Evolutionary conservation across 1,140 invertebrate species (phyloP), one percentile per base, ranked within the genome.

Genomic region (Drosophila sp.): DNA sequence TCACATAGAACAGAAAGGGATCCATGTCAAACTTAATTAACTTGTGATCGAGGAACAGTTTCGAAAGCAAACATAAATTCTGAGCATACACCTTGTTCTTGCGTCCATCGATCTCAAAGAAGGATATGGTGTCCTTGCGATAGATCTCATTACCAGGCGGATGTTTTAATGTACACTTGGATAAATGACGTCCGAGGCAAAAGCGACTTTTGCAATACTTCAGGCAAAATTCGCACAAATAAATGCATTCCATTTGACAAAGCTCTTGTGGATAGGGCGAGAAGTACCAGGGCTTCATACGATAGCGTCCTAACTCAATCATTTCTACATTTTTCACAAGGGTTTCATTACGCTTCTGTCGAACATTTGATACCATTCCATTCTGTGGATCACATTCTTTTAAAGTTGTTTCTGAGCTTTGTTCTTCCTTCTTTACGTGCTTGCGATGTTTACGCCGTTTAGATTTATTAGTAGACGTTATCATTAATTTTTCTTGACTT

Each of bases 211-310:
- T 93, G 97, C 98, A 99, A 91, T 99, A 99, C 91, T 98, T 99
- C 1, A 99, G 92, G 91, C 98, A 99, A 92, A 97, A 99, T 94
- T 99, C 98, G 93, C 98, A 99, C 43, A 99, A 96, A 95, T 97
- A 99, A 9, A 99, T 93, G 92, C 98, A 98, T 1, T 96, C 94
- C 77, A 97, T 96, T 93, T 97, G 97, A 0, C 97, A 97, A 93
- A 98, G 99, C 89, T 99, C 97, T 76, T 99, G 97, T 2, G 98
- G 98, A 92, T 98, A 99, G 0, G 98, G 98, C 89, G 97, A 98
- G 90, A 98, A 99, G 92, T 99, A 99, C 98, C 98, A 99, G 6
- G 97, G 97, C 90, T 99, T 97, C 48, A 99, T 98, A 93, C 99
- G 98, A 93, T 97, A 98, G 89, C 96, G 94, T 66, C 98, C 98